These are phyloP conservation scores for Dicaeum eximium DNA, from an alignment of 2,113 vertebrate species.

Conservation along the genomic window DNA sequence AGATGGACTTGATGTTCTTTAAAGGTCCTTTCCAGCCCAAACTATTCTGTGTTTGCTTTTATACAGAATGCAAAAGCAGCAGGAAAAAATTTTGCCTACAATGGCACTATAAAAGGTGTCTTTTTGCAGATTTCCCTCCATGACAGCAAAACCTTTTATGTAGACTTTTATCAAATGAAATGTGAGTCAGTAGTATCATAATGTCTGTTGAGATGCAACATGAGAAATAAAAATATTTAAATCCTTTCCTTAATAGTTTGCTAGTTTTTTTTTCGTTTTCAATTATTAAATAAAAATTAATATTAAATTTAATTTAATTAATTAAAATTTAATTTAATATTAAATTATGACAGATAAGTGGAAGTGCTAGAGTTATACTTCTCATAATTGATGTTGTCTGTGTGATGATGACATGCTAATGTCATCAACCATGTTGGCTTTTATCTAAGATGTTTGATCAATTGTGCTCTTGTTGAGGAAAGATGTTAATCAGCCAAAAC, in stretches of 20 bases:
- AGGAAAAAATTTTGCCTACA: not conserved
- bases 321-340: too few species aligned
- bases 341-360: not conserved
- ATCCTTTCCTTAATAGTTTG: not conserved
- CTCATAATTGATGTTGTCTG: not conserved
- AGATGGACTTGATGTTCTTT: not conserved
- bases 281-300: too few species aligned
- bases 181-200: not conserved
- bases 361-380: not conserved
- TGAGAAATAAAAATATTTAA: not conserved
- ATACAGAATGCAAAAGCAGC: not conserved
- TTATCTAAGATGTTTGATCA: not conserved
- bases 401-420: not conserved
- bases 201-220: not conserved
- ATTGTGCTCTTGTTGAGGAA: not conserved
- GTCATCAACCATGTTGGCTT: not conserved
- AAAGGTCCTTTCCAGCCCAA: not conserved
- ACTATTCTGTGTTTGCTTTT: not conserved
- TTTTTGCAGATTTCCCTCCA: not conserved
- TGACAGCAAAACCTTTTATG: not conserved
- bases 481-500: not conserved
- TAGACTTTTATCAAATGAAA: not conserved
- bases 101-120: not conserved
- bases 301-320: too few species aligned
- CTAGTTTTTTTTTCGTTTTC: not conserved